Percentiles rank a stretch among this genome's conserved stretches.
Conservation (phyloP, 2,797 vertebrate genomes). For the Takifugu ocellatus region DNA sequence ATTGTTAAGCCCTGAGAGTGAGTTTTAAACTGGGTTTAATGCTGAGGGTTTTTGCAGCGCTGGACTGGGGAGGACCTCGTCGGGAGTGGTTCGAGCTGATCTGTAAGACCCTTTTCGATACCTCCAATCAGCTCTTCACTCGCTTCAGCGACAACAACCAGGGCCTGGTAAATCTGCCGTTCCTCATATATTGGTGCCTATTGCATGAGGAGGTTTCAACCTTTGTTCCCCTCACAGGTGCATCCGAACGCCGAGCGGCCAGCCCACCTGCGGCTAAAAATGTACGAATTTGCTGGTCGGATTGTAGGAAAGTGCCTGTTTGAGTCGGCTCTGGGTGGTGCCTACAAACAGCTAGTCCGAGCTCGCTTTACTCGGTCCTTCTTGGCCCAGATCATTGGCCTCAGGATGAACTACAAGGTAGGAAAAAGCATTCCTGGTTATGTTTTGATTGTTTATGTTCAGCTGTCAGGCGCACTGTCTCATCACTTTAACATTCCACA, state of each 20-base stretch:
- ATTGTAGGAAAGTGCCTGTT: conserved; percentile 97
- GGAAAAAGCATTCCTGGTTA: conserved; percentile 21
- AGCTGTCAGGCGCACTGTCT: conserved; percentile 38
- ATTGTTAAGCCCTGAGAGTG: no score
- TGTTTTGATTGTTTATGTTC: conserved; percentile 46
- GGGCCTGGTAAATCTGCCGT: conserved; percentile 80
- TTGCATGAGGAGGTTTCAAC: neutral
- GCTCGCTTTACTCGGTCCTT: conserved; percentile 97
- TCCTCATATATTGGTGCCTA: no score
- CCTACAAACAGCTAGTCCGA: conserved; percentile 94
- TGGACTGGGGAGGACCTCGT: conserved; percentile 98
- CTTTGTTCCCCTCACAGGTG: conserved; percentile 75
- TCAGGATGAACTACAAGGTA: conserved; percentile 99
- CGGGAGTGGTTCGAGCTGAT: conserved; percentile 98
- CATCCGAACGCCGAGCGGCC: conserved; percentile 94
- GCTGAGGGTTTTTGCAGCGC: conserved; percentile 70
- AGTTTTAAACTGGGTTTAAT: neutral
- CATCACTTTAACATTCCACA: conserved; percentile 33
- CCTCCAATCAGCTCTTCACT: conserved; percentile 91
- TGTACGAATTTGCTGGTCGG: conserved; percentile 95
- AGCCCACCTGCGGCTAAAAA: conserved; percentile 84
- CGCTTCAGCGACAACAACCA: conserved; percentile 98
- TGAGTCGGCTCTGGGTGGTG: conserved; percentile 92
- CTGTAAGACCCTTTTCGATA: conserved; percentile 95
- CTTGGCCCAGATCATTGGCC: conserved; percentile 96